Percentiles rank a stretch among this genome's conserved stretches.
Conservation (phyloP, 2,797 vertebrate species). For the Poecilia wingei region DNA sequence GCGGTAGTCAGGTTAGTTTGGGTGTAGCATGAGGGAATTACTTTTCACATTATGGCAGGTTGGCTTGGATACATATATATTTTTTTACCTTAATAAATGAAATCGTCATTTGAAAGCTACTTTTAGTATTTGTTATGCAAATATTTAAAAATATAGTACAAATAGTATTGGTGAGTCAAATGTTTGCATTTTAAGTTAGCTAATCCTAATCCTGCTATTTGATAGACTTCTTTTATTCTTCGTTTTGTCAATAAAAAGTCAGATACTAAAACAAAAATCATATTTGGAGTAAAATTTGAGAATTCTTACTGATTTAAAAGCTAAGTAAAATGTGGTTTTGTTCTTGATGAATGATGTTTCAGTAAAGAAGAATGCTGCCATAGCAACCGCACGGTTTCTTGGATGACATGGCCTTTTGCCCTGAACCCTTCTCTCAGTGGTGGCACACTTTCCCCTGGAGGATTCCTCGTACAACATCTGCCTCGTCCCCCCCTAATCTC, state of each 20-base stretch:
- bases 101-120: not conserved
- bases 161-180: not conserved
- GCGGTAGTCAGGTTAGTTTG: not conserved
- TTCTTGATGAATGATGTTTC: conserved; percentile 60
- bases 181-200: not conserved
- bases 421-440: conserved; percentile 55
- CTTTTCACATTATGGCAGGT: not conserved
- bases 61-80: not conserved
- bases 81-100: not conserved
- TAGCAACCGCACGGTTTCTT: conserved; percentile 64
- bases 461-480: conserved; percentile 81
- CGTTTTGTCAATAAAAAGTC: not conserved
- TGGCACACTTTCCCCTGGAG: conserved; percentile 75
- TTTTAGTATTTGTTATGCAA: not conserved
- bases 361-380: conserved; percentile 62
- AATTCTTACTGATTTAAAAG: conserved; percentile 1
- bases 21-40: not conserved
- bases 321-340: conserved; percentile 50
- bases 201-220: not conserved
- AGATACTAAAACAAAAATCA: not conserved
- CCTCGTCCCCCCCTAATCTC: conserved; percentile 33
- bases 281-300: not conserved
- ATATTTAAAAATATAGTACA: not conserved
- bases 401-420: conserved; percentile 62
- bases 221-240: not conserved